Evolutionary conservation across 35 echinoderm and acorn worm genomes (phyloP).

Genomic region (Apostichopus parvimensis): DNA sequence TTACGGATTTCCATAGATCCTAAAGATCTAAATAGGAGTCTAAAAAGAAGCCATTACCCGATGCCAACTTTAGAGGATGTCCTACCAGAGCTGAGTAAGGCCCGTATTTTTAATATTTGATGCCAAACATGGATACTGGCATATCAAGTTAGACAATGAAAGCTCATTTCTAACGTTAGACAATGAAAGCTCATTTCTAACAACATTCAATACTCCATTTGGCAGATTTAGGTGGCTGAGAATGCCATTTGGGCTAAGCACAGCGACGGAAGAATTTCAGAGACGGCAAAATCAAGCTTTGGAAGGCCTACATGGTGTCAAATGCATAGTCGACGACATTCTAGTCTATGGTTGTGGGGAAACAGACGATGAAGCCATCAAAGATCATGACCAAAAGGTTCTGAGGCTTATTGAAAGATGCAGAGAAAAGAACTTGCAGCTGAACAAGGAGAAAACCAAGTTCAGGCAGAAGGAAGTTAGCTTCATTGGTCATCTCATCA

Average conservation of each 20-base stretch:
- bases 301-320: slow-evolving; percentile 56
- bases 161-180: slow-evolving; percentile 36
- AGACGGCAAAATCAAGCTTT: slow-evolving; percentile 58
- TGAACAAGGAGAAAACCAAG: slow-evolving; percentile 57
- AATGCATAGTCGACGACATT: slow-evolving; percentile 72
- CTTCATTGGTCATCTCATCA: slow-evolving; percentile 79
- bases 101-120: slow-evolving; percentile 43
- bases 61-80: slow-evolving; percentile 53
- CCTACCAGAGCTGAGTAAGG: slow-evolving; percentile 38
- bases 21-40: slow-evolving; percentile 44
- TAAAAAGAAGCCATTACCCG: slow-evolving; percentile 53
- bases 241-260: slow-evolving; percentile 64
- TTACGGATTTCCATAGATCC: slow-evolving; percentile 67
- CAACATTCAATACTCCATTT: slow-evolving; percentile 56
- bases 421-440: slow-evolving; percentile 36
- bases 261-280: slow-evolving; percentile 64
- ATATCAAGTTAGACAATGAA: slow-evolving; percentile 29
- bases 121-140: slow-evolving; percentile 50
- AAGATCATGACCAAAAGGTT: slow-evolving; percentile 52
- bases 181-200: slow-evolving; percentile 42
- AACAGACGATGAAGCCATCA: slow-evolving; percentile 59
- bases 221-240: slow-evolving; percentile 35
- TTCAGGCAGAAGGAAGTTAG: slow-evolving; percentile 26
- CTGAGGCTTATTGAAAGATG: slow-evolving; percentile 67
- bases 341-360: slow-evolving; percentile 57